These are phyloP conservation scores for Bombus waltoni DNA, from an alignment of 1,140 invertebrate genomes.

Conservation along the genomic window DNA sequence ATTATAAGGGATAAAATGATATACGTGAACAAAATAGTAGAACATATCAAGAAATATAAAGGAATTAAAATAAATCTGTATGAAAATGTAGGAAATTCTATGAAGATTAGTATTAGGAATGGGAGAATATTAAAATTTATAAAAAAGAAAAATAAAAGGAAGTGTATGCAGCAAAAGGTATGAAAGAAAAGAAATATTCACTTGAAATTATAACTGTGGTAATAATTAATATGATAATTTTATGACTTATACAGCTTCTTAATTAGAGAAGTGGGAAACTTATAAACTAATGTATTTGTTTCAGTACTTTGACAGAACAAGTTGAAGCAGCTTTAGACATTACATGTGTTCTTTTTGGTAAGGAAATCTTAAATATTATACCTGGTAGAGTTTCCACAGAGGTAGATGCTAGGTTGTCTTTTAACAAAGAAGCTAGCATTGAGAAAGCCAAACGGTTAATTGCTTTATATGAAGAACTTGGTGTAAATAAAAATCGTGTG, in stretches of 20 bases:
- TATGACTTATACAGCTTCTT: not conserved
- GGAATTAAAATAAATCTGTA: slow-evolving; percentile 23
- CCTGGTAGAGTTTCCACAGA: slow-evolving; percentile 99
- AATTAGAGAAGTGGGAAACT: slow-evolving; percentile 21
- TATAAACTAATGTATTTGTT: slow-evolving; percentile 65
- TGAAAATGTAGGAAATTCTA: slow-evolving; percentile 2
- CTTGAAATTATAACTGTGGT: slow-evolving; percentile 9
- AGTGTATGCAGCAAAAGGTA: not conserved
- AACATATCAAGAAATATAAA: slow-evolving; percentile 8
- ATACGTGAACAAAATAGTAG: slow-evolving; percentile 2
- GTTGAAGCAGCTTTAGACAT: slow-evolving; percentile 93
- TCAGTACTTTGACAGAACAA: slow-evolving; percentile 88
- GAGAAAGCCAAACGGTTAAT: slow-evolving; percentile 95
- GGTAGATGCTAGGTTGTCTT: slow-evolving; percentile 98
- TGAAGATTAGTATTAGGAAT: slow-evolving; percentile 17
- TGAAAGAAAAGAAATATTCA: slow-evolving; percentile 6
- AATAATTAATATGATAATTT: slow-evolving; percentile 20
- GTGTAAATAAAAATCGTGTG: slow-evolving; percentile 95
- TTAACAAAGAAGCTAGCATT: slow-evolving; percentile 96
- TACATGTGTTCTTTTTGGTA: slow-evolving; percentile 97
- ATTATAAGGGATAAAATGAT: slow-evolving; percentile 25
- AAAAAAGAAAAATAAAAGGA: slow-evolving; percentile 28
- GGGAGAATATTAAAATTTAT: slow-evolving; percentile 28
- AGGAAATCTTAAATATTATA: slow-evolving; percentile 98
- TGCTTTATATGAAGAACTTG: slow-evolving; percentile 93